phyloP scores from a whole-genome alignment of 1,140 invertebrate species.

The Thereuonema tuberculata region DNA sequence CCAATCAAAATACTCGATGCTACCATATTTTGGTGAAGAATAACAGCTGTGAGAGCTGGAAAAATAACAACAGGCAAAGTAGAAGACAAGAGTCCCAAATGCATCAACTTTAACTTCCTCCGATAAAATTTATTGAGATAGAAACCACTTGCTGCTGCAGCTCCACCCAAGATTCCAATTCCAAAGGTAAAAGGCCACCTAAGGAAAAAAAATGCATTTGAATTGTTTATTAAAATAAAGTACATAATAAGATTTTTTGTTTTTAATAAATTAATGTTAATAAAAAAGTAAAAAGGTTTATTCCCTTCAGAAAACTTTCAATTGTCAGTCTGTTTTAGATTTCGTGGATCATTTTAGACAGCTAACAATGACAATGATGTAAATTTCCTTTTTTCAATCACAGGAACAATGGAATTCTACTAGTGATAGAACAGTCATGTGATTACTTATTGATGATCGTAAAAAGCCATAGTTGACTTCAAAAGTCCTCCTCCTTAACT shows the following conservation, averaged over 20 bases:
- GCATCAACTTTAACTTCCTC: constrained; percentile 1
- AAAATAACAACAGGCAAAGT: not conserved
- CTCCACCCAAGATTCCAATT: not conserved
- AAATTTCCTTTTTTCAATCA: too few relatives aligned
- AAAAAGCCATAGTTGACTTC: too few relatives aligned
- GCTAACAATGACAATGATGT: too few relatives aligned
- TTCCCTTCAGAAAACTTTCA: too few relatives aligned
- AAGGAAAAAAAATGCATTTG: constrained; percentile 7
- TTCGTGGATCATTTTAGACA: too few relatives aligned
- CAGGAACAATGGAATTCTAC: too few relatives aligned
- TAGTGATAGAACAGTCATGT: too few relatives aligned
- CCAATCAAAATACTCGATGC: not conserved
- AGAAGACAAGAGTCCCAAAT: not conserved
- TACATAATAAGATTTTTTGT: constrained; percentile 13
- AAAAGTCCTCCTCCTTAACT: too few relatives aligned
- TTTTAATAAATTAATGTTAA: too few relatives aligned
- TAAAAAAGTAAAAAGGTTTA: too few relatives aligned
- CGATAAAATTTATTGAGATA: not conserved
- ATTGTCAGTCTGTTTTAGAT: too few relatives aligned
- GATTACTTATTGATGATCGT: too few relatives aligned
- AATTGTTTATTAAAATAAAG: constrained; percentile 14
- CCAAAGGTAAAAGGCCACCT: constrained; percentile 2
- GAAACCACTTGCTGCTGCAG: not conserved
- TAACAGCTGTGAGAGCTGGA: not conserved
- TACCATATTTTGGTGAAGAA: not conserved